Base-by-base conservation (phyloP, 2,888 invertebrate genomes). In the Diplolepis rosae region DNA sequence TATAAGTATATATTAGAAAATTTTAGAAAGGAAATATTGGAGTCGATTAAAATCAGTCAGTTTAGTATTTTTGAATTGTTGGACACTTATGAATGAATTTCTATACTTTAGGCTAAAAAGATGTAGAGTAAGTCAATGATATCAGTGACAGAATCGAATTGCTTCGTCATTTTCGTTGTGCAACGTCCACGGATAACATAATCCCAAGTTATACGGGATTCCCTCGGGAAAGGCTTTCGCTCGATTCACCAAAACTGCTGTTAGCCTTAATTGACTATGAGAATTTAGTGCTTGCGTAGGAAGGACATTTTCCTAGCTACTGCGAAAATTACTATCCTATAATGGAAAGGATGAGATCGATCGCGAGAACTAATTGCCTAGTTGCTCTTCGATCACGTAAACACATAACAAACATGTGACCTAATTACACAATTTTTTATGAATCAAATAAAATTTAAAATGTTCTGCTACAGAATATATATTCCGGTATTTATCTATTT, bases 231-330 rank as follows among this genome's bases (percentile, higher is more conserved):
- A 56, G 56, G 4, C 56, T 74, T 68, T n/a, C 39, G 24, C 61
- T 61, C 61, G 61, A 42, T 61, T 61, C 61, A 32, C 65, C 35
- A 61, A 56, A 74, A 77, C 70, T 73, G 56, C 61, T 70, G 68
- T 65, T 70, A 69, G 68, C 70, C 69, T 77, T 74, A 70, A 77
- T 77, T 71, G 68, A 71, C 54, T 56, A 70, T 30, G 51, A 56
- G 39, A 71, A 76, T 77, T 71, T 76, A 69, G 65, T 71, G 69
- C 66, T 76, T 39, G 69, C 48, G 56, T 48, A 51, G 35, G 30
- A 30, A 68, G 50, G 52, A 68, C 51, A 22, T 56, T 61, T 61
- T 61, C 61, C 61, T 61, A 35, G 27, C 39, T n/a, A 61, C 35
- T 27, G 39, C 61, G 39, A 61, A 61, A 61, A 61, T 61, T 39